phyloP scores from a whole-genome alignment of 2,797 vertebrate species.

The Todus mexicanus region DNA sequence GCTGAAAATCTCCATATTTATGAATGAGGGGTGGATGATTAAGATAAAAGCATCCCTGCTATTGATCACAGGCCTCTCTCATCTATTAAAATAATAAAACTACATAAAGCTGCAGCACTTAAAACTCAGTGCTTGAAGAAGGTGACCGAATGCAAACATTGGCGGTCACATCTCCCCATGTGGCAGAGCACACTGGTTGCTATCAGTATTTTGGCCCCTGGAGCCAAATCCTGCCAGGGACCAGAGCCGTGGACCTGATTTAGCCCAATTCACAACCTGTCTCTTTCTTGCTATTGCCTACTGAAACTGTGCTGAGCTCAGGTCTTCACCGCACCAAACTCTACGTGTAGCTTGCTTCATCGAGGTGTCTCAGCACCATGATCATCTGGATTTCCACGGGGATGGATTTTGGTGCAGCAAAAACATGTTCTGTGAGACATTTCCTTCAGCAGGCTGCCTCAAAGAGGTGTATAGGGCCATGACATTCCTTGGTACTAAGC shows the following conservation, averaged over 20 bases:
- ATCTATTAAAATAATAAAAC: slow-evolving; percentile 68
- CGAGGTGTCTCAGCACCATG: not conserved
- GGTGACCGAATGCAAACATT: slow-evolving; percentile 10
- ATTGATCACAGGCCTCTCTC: slow-evolving; percentile 57
- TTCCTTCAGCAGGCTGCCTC: not conserved
- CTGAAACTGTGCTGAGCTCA: not conserved
- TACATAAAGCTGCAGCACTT: slow-evolving; percentile 10
- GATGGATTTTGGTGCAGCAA: not conserved
- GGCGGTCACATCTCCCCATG: not conserved
- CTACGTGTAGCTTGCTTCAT: not conserved
- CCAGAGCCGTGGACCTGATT: not conserved
- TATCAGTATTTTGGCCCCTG: not conserved
- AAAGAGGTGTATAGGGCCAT: not conserved
- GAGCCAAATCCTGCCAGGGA: not conserved
- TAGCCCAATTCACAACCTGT: not conserved
- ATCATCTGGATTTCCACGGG: not conserved
- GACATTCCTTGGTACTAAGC: not conserved
- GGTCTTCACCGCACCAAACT: not conserved
- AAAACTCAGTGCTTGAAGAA: slow-evolving; percentile 21
- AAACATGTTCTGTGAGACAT: not conserved
- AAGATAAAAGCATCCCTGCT: slow-evolving; percentile 62
- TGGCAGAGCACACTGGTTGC: not conserved
- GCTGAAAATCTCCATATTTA: slow-evolving; percentile 60
- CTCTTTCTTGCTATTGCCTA: not conserved
- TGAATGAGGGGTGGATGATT: slow-evolving; percentile 61